A percentile compares a stretch with the other conserved stretches of the same genome.
phyloP scores from a whole-genome alignment of 92 coral and sea anemone genomes.

The Palythoa grandis region DNA sequence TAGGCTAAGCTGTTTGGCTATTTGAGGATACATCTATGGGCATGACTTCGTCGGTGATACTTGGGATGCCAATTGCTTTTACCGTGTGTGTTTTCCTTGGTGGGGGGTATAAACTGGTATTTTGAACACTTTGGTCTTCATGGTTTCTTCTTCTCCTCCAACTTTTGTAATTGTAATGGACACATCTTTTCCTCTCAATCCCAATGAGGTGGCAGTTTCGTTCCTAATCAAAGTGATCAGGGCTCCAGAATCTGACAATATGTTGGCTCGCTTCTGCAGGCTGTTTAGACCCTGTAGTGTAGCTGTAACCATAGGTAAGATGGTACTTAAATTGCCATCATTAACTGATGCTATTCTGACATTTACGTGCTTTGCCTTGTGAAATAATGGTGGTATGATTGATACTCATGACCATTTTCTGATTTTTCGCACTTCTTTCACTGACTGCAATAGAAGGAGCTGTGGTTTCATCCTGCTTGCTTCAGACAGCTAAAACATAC shows the following conservation, averaged over 20 bases:
- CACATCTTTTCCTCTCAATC: constrained; percentile 31
- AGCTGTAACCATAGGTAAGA: not conserved
- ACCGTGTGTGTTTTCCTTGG: not conserved
- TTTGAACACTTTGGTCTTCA: constrained; percentile 51
- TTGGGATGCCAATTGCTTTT: constrained; percentile 41
- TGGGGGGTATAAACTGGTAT: not conserved
- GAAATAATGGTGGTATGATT: not conserved
- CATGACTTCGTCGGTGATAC: constrained; percentile 40
- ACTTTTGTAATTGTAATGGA: constrained; percentile 58
- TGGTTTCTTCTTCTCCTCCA: constrained; percentile 53
- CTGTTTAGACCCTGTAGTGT: constrained; percentile 19
- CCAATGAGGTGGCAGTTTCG: constrained; percentile 3
- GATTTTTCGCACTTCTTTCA: constrained; percentile 26
- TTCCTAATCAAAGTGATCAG: not conserved
- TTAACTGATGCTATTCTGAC: not conserved
- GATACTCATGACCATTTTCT: constrained; percentile 36
- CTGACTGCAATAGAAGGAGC: constrained; percentile 35
- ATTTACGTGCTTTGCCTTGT: not conserved
- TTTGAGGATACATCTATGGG: constrained; percentile 28
- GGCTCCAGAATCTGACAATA: not conserved
- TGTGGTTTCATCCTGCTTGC: constrained; percentile 52
- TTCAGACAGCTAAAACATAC: constrained; percentile 53
- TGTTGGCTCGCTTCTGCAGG: not conserved
- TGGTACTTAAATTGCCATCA: not conserved
- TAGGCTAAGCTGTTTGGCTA: constrained; percentile 22